Conservation (phyloP, 2,797 vertebrate species). For the Adelosebastes latens region DNA sequence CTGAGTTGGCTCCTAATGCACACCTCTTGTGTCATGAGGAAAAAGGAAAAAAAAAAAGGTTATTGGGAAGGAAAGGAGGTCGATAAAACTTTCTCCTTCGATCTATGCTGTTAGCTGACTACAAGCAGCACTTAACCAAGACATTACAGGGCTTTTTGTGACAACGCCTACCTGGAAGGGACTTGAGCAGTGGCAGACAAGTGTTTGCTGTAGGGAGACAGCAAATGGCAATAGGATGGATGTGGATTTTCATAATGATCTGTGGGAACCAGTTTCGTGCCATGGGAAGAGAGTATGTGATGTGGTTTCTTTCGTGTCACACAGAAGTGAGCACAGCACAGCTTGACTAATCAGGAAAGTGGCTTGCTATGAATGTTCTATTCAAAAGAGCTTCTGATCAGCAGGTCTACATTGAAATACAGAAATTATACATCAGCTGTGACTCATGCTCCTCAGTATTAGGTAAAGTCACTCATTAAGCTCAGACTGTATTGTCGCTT, state of each 20-base stretch:
- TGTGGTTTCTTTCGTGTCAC: not conserved
- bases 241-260: constrained; percentile 18
- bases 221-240: constrained; percentile 4
- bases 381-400: constrained; percentile 48
- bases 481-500: constrained; percentile 62
- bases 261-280: constrained; percentile 3
- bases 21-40: not conserved
- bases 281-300: not conserved
- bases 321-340: constrained; percentile 16
- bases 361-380: constrained; percentile 21
- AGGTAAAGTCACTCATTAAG: constrained; percentile 66
- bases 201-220: constrained; percentile 5
- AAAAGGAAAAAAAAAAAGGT: not conserved
- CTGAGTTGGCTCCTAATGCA: constrained; percentile 9
- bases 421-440: constrained; percentile 63
- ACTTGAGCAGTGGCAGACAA: constrained; percentile 21
- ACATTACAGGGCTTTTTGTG: not conserved
- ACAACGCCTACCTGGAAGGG: constrained; percentile 4
- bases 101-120: constrained; percentile 31
- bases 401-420: constrained; percentile 41
- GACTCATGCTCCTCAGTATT: constrained; percentile 58
- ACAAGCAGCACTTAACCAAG: constrained; percentile 44
- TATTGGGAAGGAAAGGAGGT: constrained; percentile 18
- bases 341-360: constrained; percentile 51
- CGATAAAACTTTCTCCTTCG: constrained; percentile 25